Conservation (phyloP, 2,797 vertebrate genomes). For the Tiaroga cobitis region DNA sequence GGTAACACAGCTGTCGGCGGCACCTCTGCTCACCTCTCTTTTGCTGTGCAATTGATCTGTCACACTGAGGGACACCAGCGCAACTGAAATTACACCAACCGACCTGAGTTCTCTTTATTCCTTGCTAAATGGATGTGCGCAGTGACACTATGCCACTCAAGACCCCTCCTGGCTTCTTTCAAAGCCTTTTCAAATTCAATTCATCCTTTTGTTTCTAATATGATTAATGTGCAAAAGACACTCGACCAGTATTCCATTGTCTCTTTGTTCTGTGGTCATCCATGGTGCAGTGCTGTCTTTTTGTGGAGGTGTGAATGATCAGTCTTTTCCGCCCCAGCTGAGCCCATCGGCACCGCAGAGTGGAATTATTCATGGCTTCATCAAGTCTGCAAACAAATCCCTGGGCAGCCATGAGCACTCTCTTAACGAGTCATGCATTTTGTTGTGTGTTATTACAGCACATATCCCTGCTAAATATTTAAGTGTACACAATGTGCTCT, state of each 20-base stretch:
- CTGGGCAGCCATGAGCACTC: neutral
- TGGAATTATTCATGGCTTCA: conserved; percentile 49
- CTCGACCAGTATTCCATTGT: conserved; percentile 25
- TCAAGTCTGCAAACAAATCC: conserved; percentile 46
- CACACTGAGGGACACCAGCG: conserved; percentile 25
- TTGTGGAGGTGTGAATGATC: conserved; percentile 41
- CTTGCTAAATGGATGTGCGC: conserved; percentile 7
- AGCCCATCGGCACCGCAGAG: conserved; percentile 26
- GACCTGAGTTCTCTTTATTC: conserved; percentile 37
- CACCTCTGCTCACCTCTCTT: conserved; percentile 63
- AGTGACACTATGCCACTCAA: conserved; percentile 25
- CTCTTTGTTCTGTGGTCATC: conserved; percentile 40
- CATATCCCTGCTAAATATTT: conserved; percentile 27
- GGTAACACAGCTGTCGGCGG: conserved; percentile 68
- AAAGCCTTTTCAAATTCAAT: conserved; percentile 45
- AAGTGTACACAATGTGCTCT: neutral
- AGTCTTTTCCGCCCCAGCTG: conserved; percentile 18
- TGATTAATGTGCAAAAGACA: conserved; percentile 38
- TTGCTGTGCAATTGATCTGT: conserved; percentile 64
- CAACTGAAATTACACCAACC: conserved; percentile 58
- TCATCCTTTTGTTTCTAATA: conserved; percentile 46
- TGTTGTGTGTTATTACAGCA: conserved; percentile 29
- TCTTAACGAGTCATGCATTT: conserved; percentile 25
- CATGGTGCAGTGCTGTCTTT: conserved; percentile 4
- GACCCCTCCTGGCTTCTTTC: neutral